Percentiles rank a stretch among this genome's conserved stretches.
phyloP scores from a whole-genome alignment of 1,140 invertebrate genomes.

The Bathynomus jamesi region DNA sequence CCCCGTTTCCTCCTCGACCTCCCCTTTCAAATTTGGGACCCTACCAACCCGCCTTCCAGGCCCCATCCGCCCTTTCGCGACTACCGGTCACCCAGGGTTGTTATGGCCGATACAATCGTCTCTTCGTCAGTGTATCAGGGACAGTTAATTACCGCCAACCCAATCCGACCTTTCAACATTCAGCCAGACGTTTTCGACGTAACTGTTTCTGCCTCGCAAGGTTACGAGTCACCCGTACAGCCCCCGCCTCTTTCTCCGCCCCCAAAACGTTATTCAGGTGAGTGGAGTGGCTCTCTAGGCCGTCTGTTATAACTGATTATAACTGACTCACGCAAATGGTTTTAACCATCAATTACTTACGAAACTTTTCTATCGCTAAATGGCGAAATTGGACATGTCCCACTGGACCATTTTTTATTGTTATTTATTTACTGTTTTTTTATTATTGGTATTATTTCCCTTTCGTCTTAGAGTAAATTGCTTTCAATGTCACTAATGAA shows the following conservation, averaged over 20 bases:
- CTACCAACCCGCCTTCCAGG: neutral
- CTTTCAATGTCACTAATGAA: no score
- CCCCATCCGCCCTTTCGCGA: neutral
- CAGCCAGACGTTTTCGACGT: constrained; percentile 7
- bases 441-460: no score
- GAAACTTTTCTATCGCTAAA: neutral
- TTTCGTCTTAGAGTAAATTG: no score
- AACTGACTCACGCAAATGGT: no score
- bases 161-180: neutral
- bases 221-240: constrained; percentile 4
- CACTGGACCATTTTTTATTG: neutral
- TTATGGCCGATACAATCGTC: neutral
- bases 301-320: no score
- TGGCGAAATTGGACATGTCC: neutral
- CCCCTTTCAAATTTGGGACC: neutral
- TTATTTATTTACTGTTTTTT: neutral
- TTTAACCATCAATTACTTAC: neutral
- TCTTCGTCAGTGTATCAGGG: neutral
- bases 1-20: neutral
- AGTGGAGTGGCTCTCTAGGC: neutral
- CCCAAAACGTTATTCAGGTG: constrained; percentile 6
- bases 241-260: neutral
- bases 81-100: neutral
- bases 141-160: neutral
- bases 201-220: constrained; percentile 16